These are phyloP conservation scores for Rhynchonycteris naso DNA, from an alignment of 2,797 vertebrate genomes.

Conservation along the genomic window DNA sequence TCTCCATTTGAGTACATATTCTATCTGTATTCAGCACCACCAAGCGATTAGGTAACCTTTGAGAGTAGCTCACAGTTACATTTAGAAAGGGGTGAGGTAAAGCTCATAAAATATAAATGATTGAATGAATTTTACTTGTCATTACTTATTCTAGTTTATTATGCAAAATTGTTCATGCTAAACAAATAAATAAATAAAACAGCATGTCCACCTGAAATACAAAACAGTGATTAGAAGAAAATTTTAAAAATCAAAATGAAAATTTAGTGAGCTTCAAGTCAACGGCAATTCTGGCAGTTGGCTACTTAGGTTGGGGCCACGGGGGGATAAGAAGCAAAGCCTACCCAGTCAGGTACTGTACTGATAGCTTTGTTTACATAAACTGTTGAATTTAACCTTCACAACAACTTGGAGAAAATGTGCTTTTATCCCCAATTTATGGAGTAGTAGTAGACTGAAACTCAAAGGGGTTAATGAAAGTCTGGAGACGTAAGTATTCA, in stretches of 20 bases:
- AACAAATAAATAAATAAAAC: neutral
- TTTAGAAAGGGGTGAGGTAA: slow-evolving; percentile 20
- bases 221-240: slow-evolving; percentile 37
- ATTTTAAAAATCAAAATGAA: slow-evolving; percentile 40
- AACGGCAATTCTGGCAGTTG: neutral
- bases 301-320: neutral
- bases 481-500: neutral
- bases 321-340: neutral
- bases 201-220: slow-evolving; percentile 2
- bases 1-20: neutral
- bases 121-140: neutral
- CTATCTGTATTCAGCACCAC: slow-evolving; percentile 53
- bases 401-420: neutral
- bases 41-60: slow-evolving; percentile 60
- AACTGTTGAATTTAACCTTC: neutral
- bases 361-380: neutral
- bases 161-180: slow-evolving; percentile 58
- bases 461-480: neutral
- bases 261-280: neutral
- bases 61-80: slow-evolving; percentile 38
- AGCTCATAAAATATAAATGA: slow-evolving; percentile 53
- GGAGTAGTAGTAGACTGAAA: neutral
- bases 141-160: slow-evolving; percentile 33
- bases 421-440: neutral
- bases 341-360: neutral